phyloP scores from a whole-genome alignment of 2,797 vertebrate species.

The Vultur gryphus region DNA sequence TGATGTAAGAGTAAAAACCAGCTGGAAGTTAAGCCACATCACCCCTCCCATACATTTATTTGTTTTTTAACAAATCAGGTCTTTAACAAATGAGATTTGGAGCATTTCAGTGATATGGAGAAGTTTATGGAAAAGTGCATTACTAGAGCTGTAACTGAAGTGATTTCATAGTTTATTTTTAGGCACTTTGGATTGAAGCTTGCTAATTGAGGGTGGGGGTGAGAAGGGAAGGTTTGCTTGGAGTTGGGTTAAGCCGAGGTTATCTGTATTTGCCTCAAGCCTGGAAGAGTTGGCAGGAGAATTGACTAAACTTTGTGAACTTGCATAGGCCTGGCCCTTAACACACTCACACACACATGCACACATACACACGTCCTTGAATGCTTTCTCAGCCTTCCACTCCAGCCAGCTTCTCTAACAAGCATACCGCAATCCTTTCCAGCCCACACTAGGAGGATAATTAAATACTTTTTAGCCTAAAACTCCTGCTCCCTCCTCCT shows the following conservation, averaged over 20 bases:
- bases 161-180: conserved; percentile 53
- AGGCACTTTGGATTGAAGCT: conserved; percentile 1
- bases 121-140: neutral
- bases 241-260: conserved; percentile 14
- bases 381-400: neutral
- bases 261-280: conserved; percentile 34
- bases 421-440: neutral
- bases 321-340: neutral
- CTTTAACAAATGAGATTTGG: neutral
- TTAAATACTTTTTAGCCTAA: neutral
- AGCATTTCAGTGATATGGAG: neutral
- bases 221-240: neutral
- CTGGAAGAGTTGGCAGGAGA: conserved; percentile 46
- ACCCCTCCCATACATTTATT: neutral
- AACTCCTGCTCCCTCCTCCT: neutral
- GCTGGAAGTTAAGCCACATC: neutral
- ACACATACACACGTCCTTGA: rapidly evolving
- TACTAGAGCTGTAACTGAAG: neutral
- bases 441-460: neutral
- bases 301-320: conserved; percentile 27
- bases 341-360: neutral
- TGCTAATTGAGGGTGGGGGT: conserved; percentile 10
- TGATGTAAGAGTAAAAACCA: neutral
- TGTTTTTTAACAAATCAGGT: neutral
- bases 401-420: neutral